phyloP scores from a whole-genome alignment of 2,113 vertebrate species.

The Saccopteryx bilineata region DNA sequence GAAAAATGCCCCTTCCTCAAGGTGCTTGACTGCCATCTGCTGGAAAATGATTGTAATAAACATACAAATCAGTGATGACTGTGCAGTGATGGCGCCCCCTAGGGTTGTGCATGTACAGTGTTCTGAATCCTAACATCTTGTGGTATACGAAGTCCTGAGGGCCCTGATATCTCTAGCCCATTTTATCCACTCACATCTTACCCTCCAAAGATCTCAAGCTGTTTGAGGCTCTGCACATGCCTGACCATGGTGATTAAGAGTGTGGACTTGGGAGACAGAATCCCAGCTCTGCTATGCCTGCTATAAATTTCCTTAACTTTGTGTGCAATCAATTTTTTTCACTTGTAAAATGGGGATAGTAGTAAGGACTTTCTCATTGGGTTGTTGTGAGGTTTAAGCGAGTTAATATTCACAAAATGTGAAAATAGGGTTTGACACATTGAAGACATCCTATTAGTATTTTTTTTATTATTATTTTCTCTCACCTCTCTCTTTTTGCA shows the following conservation, averaged over 20 bases:
- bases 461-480: neutral
- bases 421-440: neutral
- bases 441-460: neutral
- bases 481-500: neutral
- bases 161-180: fast-evolving
- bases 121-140: neutral
- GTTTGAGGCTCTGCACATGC: neutral
- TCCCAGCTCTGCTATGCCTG: neutral
- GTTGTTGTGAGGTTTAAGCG: neutral
- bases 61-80: neutral
- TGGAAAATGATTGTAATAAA: constrained; percentile 20
- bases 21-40: constrained; percentile 74
- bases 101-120: neutral
- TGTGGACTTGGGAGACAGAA: neutral
- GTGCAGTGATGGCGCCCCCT: neutral
- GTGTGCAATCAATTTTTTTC: neutral
- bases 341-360: neutral
- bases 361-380: neutral
- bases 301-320: too few relatives aligned
- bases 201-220: neutral
- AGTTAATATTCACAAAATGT: neutral
- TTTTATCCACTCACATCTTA: neutral
- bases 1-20: neutral
- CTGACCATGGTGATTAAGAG: neutral
- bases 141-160: neutral